A percentile compares a stretch with the other conserved stretches of the same genome.
These are phyloP conservation scores for Drosophila paucipuncta DNA, from an alignment of 2,888 invertebrate genomes.

Conservation along the genomic window DNA sequence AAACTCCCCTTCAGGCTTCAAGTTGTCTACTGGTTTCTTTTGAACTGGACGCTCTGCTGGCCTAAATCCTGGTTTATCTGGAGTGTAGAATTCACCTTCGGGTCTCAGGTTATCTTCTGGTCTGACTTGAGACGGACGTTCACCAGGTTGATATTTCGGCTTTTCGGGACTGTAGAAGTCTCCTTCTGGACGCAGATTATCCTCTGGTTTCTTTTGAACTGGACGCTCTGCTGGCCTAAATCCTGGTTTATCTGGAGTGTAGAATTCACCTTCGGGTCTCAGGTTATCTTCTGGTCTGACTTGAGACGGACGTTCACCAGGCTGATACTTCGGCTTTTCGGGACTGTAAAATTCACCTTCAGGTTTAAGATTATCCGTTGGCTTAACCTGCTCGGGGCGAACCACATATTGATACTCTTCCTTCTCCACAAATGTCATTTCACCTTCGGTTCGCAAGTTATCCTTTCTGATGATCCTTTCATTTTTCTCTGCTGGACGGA, in stretches of 20 bases:
- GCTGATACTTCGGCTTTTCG: slow-evolving; percentile 1
- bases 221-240: slow-evolving; percentile 23
- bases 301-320: slow-evolving; percentile 48
- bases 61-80: no score
- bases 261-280: slow-evolving; percentile 26
- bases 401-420: slow-evolving; percentile 78
- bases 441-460: slow-evolving; percentile 85
- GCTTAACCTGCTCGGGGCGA: slow-evolving; percentile 20
- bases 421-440: slow-evolving; percentile 76
- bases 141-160: no score
- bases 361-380: slow-evolving; percentile 77
- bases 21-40: no score
- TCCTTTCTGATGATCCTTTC: slow-evolving; percentile 80
- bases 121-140: no score
- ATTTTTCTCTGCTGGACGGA: slow-evolving; percentile 13
- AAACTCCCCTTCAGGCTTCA: no score
- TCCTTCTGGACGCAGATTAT: neutral
- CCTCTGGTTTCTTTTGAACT: slow-evolving; percentile 71
- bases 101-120: no score
- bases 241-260: slow-evolving; percentile 19
- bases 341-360: slow-evolving; percentile 85
- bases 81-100: no score
- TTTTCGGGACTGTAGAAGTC: no score
- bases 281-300: slow-evolving; percentile 84
- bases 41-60: no score